These are phyloP conservation scores for Polydesmus complanatus DNA, from an alignment of 2,888 invertebrate species.

Conservation along the genomic window DNA sequence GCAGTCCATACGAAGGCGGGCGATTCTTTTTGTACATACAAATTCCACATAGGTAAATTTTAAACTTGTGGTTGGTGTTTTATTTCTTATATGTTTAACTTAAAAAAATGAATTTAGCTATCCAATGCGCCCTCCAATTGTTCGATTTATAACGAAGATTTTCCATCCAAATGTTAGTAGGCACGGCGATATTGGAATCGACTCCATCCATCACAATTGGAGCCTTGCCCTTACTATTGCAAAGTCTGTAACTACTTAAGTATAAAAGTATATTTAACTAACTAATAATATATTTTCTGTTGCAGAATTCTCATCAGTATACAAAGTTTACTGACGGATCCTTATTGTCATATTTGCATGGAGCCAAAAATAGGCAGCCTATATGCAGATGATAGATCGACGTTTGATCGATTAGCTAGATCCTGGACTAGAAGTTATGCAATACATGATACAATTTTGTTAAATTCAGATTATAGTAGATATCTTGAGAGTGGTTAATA, in stretches of 20 bases:
- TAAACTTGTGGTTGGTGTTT: not conserved
- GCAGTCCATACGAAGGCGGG: slow-evolving; percentile 88
- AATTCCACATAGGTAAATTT: slow-evolving; percentile 47
- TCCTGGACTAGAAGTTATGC: slow-evolving; percentile 36
- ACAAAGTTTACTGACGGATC: slow-evolving; percentile 25
- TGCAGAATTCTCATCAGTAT: slow-evolving; percentile 35
- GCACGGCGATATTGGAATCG: slow-evolving; percentile 89
- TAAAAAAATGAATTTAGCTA: slow-evolving; percentile 40
- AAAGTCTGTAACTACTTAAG: no score
- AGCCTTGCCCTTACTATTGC: slow-evolving; percentile 82
- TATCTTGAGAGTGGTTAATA: not conserved
- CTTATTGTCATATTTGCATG: slow-evolving; percentile 36
- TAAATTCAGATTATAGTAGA: not conserved
- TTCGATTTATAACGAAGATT: slow-evolving; percentile 81
- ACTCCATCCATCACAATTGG: slow-evolving; percentile 92
- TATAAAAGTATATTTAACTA: no score
- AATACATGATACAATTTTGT: slow-evolving; percentile 14
- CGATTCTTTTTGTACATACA: slow-evolving; percentile 80
- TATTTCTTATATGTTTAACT: not conserved
- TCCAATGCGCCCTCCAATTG: slow-evolving; percentile 81
- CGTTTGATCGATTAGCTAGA: slow-evolving; percentile 32
- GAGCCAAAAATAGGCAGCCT: slow-evolving; percentile 31
- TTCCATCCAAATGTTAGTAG: slow-evolving; percentile 89
- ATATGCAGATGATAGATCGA: slow-evolving; percentile 15
- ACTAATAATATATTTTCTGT: no score